phyloP scores from a whole-genome alignment of 2,888 invertebrate species.

The Mamestra brassicae region DNA sequence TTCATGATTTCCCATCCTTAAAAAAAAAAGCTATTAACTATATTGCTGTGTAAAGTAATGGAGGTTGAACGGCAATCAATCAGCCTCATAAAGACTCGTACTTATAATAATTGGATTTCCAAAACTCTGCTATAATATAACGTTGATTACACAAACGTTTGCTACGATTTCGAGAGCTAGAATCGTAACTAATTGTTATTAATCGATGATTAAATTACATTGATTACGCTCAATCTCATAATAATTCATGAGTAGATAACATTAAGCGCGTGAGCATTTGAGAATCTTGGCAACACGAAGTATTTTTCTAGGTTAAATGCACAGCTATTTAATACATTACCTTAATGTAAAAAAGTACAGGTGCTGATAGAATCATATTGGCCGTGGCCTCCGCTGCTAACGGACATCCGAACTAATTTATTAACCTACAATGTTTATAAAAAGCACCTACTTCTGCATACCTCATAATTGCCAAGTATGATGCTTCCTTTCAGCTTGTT shows the following conservation, averaged over 20 bases:
- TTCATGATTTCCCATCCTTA: too few species aligned
- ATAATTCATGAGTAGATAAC: slow-evolving; percentile 47
- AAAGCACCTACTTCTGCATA: slow-evolving; percentile 88
- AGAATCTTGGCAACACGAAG: slow-evolving; percentile 3
- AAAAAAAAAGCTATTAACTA: not conserved
- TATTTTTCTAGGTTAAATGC: slow-evolving; percentile 36
- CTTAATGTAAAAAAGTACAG: slow-evolving; percentile 18
- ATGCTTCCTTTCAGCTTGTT: slow-evolving; percentile 96
- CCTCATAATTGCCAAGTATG: slow-evolving; percentile 96
- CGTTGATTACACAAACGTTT: not conserved
- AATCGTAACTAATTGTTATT: slow-evolving; percentile 3
- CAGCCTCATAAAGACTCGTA: not conserved
- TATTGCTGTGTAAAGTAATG: not conserved
- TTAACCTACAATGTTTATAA: slow-evolving; percentile 20
- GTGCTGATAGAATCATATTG: slow-evolving; percentile 45
- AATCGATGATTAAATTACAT: slow-evolving; percentile 30
- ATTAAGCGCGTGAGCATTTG: not conserved
- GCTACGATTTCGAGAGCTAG: slow-evolving; percentile 12
- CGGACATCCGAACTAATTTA: slow-evolving; percentile 51
- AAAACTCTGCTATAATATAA: not conserved
- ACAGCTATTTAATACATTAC: not conserved
- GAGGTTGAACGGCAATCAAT: not conserved
- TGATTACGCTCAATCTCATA: slow-evolving; percentile 13
- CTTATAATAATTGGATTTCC: not conserved
- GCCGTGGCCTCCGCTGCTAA: slow-evolving; percentile 48